Evolutionary conservation across 2,797 vertebrate species (phyloP).

Genomic region (Percopsis omiscomaycus): DNA sequence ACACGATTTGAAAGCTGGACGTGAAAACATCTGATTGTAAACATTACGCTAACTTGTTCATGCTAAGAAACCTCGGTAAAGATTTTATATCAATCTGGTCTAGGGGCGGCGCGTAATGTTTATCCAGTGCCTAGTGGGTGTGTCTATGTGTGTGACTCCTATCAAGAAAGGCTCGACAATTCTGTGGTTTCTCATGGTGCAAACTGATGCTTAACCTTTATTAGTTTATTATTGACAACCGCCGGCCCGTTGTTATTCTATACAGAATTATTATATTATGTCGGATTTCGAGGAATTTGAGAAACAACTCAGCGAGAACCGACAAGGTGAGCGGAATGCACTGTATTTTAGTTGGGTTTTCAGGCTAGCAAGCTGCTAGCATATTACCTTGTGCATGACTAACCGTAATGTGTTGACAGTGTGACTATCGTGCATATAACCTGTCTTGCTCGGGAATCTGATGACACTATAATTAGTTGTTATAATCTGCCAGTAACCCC

Average conservation of each 20-base stretch:
- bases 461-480: background rate
- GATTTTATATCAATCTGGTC: slow-evolving; percentile 3
- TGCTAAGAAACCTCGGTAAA: background rate
- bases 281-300: slow-evolving; percentile 81
- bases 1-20: too few relatives aligned
- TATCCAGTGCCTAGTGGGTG: background rate
- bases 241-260: background rate
- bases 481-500: background rate
- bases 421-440: slow-evolving; percentile 13
- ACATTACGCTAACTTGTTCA: too few relatives aligned
- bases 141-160: too few relatives aligned
- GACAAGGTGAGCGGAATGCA: slow-evolving; percentile 66
- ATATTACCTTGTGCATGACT: slow-evolving; percentile 37
- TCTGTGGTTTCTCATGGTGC: slow-evolving; percentile 8
- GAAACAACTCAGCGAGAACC: slow-evolving; percentile 77
- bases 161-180: slow-evolving; percentile 4
- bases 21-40: too few relatives aligned
- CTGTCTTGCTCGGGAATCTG: background rate
- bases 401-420: slow-evolving; percentile 12
- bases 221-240: background rate
- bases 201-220: slow-evolving; percentile 25
- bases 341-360: slow-evolving; percentile 5
- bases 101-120: background rate
- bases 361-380: slow-evolving; percentile 35
- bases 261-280: slow-evolving; percentile 38